A percentile compares a stretch with the other conserved stretches of the same genome.
Evolutionary conservation across 2,797 vertebrate species (phyloP).

Genomic region (Pseudochirops cupreus): DNA sequence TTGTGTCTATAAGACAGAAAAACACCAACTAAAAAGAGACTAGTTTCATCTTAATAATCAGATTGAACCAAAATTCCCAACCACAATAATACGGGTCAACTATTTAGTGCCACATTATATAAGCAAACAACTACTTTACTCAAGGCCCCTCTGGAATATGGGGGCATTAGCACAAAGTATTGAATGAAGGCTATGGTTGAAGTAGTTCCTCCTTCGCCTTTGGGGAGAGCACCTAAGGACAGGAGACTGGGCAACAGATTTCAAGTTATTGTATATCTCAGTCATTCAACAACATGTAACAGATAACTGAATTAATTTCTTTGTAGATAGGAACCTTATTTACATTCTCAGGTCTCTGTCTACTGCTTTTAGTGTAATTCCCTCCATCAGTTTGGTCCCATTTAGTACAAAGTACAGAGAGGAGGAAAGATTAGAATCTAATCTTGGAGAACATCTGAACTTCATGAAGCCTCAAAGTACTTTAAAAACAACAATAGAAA

Average conservation of each 20-base stretch:
- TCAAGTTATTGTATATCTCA: not conserved
- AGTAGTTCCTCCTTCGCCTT: not conserved
- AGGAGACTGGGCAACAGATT: not conserved
- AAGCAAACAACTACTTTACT: not conserved
- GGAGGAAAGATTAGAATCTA: not conserved
- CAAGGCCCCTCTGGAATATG: not conserved
- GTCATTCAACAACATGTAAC: not conserved
- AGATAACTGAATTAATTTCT: not conserved
- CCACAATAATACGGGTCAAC: not conserved
- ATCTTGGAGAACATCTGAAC: not conserved
- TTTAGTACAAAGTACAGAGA: not conserved
- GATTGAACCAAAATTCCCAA: not conserved
- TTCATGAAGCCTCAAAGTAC: not conserved
- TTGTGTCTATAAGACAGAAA: not conserved
- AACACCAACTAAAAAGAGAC: constrained; percentile 10
- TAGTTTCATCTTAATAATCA: constrained; percentile 12
- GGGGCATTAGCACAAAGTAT: not conserved
- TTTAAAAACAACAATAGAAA: not conserved
- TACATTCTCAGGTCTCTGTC: not conserved
- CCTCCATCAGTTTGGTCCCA: not conserved
- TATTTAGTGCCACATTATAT: not conserved
- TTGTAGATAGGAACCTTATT: not conserved
- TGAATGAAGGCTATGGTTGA: not conserved
- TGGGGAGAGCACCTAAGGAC: not conserved
- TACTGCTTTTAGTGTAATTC: not conserved